Base-by-base conservation (phyloP, 2,797 vertebrate genomes). In the Poeciliopsis presidionis region DNA sequence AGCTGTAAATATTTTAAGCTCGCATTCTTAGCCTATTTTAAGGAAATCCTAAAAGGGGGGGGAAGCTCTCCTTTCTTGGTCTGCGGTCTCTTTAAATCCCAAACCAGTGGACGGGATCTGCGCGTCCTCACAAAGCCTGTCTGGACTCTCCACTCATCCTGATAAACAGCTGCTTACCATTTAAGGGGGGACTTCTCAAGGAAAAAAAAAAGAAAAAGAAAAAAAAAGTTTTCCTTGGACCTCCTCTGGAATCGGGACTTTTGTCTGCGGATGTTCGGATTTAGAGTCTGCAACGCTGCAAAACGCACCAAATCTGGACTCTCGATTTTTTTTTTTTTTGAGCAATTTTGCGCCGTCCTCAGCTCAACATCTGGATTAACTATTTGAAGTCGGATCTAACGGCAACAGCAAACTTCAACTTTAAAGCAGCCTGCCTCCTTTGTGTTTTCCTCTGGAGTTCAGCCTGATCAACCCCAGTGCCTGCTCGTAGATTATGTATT, bases 401-500 rank as follows among this genome's bases (percentile, higher is more conserved):
- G 90, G 91, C 16, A 39, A 5, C 85, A 7, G 30, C 20, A 12
- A 73, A 83, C 22, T 55, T 74, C 79, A 55, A 85, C 47, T 84
- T 83, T 41, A 25, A 79, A 82, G 83, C 80, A 7, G 78, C 72
- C 49, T 71, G 6, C 82, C 85, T 82, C 72, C 20, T 53, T 77
- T 70, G 80, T 33, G 74, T 81, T 65, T 28, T n/a, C 33, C 77
- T 71, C 70, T 84, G 88, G 89, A 80, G 75, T 89, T 86, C 74
- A 84, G 77, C 79, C 78, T 89, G 84, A 88, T 84, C 84, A 55
- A 77, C 57, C 74, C 79, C 83, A 78, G 88, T 16, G 76, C 69
- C 71, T 89, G 89, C 79, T 82, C 78, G 65, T 94, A 95, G 96
- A 97, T 96, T 96, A 97, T 98, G 98, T 97, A 94, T 96, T 92